A percentile compares a stretch with the other conserved stretches of the same genome.
phyloP scores from a whole-genome alignment of 1,140 invertebrate species.

The Magallana gigas region DNA sequence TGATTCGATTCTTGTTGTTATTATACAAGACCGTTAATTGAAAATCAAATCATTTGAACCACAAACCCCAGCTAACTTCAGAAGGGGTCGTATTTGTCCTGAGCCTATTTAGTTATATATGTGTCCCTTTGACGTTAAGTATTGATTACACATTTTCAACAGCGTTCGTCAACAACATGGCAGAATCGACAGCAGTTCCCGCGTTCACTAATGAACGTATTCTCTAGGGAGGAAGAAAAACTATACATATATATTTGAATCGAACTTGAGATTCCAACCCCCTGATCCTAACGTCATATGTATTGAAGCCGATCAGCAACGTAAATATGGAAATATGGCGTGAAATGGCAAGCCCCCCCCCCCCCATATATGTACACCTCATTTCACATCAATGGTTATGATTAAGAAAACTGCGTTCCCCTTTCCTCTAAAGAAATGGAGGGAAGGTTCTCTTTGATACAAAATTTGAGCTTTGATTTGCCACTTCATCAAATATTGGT shows the following conservation, averaged over 20 bases:
- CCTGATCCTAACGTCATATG: too few species aligned
- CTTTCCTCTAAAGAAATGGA: too few species aligned
- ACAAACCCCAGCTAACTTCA: neutral
- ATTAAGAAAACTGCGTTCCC: too few species aligned
- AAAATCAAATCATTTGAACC: neutral
- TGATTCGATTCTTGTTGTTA: neutral
- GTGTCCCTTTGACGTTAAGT: neutral
- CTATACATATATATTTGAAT: too few species aligned
- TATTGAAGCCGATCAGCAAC: too few species aligned
- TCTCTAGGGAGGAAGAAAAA: neutral
- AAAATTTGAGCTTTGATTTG: neutral
- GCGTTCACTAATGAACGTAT: neutral
- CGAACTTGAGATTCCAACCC: too few species aligned
- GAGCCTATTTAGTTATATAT: neutral
- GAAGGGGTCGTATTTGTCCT: neutral
- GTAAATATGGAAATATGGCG: too few species aligned
- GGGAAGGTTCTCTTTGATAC: too few species aligned
- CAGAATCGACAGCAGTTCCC: neutral
- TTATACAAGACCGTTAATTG: constrained; percentile 3
- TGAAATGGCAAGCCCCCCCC: too few species aligned
- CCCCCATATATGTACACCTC: too few species aligned
- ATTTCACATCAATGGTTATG: too few species aligned
- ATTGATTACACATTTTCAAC: constrained; percentile 1
- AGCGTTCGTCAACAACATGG: neutral
- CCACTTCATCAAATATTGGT: neutral